Evolutionary conservation across 37 sponge, comb jelly and placozoan species (phyloP).

Genomic region (Tethya wilhelma): DNA sequence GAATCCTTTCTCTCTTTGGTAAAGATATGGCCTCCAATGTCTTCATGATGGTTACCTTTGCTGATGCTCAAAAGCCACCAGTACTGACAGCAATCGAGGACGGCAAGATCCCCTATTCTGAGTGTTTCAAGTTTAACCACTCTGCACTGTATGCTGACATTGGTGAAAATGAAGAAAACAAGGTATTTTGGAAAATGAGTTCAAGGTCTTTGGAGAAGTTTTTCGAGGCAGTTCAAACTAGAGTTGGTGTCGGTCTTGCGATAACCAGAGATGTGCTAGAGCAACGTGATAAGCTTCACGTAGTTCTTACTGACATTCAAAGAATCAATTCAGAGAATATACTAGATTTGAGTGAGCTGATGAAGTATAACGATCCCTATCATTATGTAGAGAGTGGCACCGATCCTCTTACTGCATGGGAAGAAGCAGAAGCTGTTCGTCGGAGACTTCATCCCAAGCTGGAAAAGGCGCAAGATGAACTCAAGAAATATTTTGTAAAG

Average conservation of each 20-base stretch:
- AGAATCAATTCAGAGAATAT: no score
- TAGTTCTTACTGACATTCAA: no score
- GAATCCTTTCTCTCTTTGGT: conserved; percentile 59
- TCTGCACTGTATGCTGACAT: no score
- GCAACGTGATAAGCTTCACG: conserved; percentile 42
- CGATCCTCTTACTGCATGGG: no score
- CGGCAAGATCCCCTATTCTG: conserved; percentile 20
- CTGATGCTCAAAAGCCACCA: conserved; percentile 67
- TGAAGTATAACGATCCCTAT: no score
- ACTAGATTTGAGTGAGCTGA: no score
- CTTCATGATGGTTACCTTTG: conserved; percentile 79
- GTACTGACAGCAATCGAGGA: conserved; percentile 54
- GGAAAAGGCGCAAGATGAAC: no score
- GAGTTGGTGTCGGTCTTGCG: conserved; percentile 11
- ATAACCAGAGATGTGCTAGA: conserved; percentile 26
- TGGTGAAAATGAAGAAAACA: no score
- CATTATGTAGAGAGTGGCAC: no score
- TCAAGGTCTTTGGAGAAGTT: conserved; percentile 37
- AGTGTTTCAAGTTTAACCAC: conserved; percentile 19
- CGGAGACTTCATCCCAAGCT: no score
- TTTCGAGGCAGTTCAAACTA: conserved; percentile 25
- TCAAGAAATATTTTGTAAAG: no score
- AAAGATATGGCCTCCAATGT: conserved; percentile 51
- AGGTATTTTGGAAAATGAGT: conserved; percentile 80
- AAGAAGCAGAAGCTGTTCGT: no score